A percentile compares a stretch with the other conserved stretches of the same genome.
These are phyloP conservation scores for Atlantisia rogersi DNA, from an alignment of 2,113 vertebrate species.

Conservation along the genomic window DNA sequence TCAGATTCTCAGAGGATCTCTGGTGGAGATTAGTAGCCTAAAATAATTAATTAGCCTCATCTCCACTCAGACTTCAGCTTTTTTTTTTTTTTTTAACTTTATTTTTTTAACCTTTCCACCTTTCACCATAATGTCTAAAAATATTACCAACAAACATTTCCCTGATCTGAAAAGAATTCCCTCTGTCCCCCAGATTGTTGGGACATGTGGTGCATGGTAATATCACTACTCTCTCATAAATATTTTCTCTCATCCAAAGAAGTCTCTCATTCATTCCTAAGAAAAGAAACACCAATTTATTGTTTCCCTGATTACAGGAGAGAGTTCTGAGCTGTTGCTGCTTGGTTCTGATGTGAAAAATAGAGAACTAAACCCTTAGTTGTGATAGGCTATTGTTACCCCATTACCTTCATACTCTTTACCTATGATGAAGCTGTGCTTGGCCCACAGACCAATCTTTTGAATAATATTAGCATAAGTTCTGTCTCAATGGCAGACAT, in stretches of 20 bases:
- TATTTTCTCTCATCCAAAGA: neutral
- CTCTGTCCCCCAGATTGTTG: neutral
- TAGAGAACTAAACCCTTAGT: neutral
- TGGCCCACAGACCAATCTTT: neutral
- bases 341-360: neutral
- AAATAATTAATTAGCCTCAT: constrained; percentile 76
- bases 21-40: constrained; percentile 69
- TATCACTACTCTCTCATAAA: neutral
- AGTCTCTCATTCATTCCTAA: neutral
- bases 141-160: constrained; percentile 33
- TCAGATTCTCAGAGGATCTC: constrained; percentile 53
- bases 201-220: neutral
- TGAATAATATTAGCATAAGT: neutral
- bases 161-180: constrained; percentile 35
- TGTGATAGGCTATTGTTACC: neutral
- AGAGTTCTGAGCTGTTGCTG: neutral
- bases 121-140: constrained; percentile 50
- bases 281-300: neutral
- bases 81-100: neutral
- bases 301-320: neutral
- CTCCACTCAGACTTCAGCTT: constrained; percentile 30
- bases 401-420: neutral
- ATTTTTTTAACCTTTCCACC: constrained; percentile 9
- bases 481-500: neutral
- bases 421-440: neutral